A percentile compares a stretch with the other conserved stretches of the same genome.
Conservation (phyloP, 2,888 invertebrate genomes). For the Thyatira batis region DNA sequence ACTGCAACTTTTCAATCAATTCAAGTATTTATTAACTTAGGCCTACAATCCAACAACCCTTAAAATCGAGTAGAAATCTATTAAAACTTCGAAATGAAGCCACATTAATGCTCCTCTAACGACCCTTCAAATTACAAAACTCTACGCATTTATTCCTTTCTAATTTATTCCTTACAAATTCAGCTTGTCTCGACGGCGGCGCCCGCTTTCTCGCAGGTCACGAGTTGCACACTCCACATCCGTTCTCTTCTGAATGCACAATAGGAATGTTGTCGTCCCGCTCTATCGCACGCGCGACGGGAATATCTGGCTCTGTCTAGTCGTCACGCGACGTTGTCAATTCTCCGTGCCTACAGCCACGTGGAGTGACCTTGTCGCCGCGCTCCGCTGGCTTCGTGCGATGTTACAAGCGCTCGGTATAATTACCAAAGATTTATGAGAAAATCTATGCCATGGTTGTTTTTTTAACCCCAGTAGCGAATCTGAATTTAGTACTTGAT, state of each 20-base stretch:
- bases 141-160: constrained; percentile 45
- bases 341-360: constrained; percentile 44
- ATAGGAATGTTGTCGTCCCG: constrained; percentile 59
- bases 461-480: constrained; percentile 28
- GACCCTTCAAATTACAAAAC: constrained; percentile 15
- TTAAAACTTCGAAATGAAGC: background rate
- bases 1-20: background rate
- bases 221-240: constrained; percentile 71
- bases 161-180: constrained; percentile 73
- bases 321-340: constrained; percentile 66
- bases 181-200: constrained; percentile 48
- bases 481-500: constrained; percentile 12
- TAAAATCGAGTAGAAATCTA: background rate
- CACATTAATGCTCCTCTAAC: constrained; percentile 6
- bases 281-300: constrained; percentile 24
- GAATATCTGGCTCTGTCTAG: constrained; percentile 38
- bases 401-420: constrained; percentile 51
- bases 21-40: constrained; percentile 17
- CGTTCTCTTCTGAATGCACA: constrained; percentile 76
- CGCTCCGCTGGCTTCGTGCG: constrained; percentile 52
- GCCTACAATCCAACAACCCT: background rate
- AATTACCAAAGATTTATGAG: constrained; percentile 52
- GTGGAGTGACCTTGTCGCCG: constrained; percentile 70
- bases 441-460: constrained; percentile 31
- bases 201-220: constrained; percentile 77